A percentile compares a stretch with the other conserved stretches of the same genome.
Evolutionary conservation across 1,140 invertebrate genomes (phyloP).

Genomic region (Aphidius ervi): DNA sequence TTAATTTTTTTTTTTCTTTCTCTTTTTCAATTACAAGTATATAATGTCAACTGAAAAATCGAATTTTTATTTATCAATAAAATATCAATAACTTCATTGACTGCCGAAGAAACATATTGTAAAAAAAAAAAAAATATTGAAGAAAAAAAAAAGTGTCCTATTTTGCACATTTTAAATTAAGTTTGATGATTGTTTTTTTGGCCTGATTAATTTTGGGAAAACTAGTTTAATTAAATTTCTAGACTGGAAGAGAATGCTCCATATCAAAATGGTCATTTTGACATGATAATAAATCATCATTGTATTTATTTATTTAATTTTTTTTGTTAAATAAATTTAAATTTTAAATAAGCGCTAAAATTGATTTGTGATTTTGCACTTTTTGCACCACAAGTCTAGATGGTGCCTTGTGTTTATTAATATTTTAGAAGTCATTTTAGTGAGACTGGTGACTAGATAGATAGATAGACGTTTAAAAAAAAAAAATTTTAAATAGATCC

Average conservation of each 20-base stretch:
- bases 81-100: background rate
- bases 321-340: background rate
- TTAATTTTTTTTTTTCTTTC: too few species aligned
- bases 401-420: too few species aligned
- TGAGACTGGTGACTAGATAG: constrained; percentile 17
- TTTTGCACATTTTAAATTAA: background rate
- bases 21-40: too few species aligned
- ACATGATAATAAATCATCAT: background rate
- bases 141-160: background rate
- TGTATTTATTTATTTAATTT: background rate
- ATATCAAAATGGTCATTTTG: constrained; percentile 15
- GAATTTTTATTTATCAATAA: too few species aligned
- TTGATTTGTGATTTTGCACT: constrained; percentile 23
- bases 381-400: constrained; percentile 8
- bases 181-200: constrained; percentile 1
- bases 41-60: too few species aligned
- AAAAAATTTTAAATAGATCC: constrained; percentile 27
- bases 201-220: constrained; percentile 8
- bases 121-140: too few species aligned
- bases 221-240: background rate
- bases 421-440: background rate
- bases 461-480: constrained; percentile 20
- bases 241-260: constrained; percentile 17
- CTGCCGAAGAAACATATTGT: background rate
- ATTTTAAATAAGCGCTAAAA: constrained; percentile 3